These are phyloP conservation scores for Leptonema lineaticorne DNA, from an alignment of 1,140 invertebrate species.

Conservation along the genomic window DNA sequence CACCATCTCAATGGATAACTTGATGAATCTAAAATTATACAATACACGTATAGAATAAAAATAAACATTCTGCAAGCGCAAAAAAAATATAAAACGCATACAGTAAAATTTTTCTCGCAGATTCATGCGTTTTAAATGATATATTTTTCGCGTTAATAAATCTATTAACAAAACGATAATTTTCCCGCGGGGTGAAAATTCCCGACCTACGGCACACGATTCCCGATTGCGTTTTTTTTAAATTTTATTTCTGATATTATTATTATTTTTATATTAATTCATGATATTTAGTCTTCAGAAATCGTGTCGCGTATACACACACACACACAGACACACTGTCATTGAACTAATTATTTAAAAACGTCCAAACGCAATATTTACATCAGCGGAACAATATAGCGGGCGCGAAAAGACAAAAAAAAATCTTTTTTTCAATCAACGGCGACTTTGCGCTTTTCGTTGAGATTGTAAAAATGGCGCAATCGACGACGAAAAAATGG, in stretches of 20 bases:
- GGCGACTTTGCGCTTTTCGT: neutral
- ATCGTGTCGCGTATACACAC: too few species aligned
- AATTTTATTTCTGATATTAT: constrained; percentile 7
- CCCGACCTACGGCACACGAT: constrained; percentile 13
- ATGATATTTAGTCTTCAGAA: too few species aligned
- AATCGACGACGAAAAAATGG: neutral
- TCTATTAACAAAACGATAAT: constrained; percentile 25
- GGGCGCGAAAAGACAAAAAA: neutral
- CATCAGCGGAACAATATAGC: constrained; percentile 24
- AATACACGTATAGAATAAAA: neutral
- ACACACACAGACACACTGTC: too few species aligned
- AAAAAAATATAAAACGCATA: too few species aligned
- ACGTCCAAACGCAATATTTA: constrained; percentile 17
- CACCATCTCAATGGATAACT: neutral
- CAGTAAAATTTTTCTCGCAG: too few species aligned
- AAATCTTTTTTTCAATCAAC: neutral
- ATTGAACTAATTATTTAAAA: constrained; percentile 1
- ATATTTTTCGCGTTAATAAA: constrained; percentile 21
- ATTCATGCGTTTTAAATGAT: too few species aligned
- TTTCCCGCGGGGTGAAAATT: neutral
- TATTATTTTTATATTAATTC: too few species aligned
- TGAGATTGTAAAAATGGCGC: neutral
- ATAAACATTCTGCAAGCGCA: neutral
- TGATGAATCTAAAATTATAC: constrained; percentile 16
- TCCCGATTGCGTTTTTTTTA: neutral